Base-by-base conservation (phyloP, 1,140 invertebrate species). In the Drosophila sp. region DNA sequence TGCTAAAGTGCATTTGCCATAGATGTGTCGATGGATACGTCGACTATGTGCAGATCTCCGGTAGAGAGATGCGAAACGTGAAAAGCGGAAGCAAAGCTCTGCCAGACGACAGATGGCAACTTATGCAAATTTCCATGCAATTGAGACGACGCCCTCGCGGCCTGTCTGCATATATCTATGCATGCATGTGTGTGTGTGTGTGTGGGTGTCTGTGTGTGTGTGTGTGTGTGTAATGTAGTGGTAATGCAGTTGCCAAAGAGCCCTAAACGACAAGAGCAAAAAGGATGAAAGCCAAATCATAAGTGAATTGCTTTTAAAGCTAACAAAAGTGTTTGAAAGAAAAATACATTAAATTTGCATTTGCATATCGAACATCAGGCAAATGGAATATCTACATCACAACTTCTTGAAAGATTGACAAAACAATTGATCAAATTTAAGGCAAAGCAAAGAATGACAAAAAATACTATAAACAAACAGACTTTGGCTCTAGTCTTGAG, bases 61-160 rank as follows among this genome's bases (percentile, higher is more conserved):
- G 35, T 38, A 38, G 17, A n/a, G 5, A 5, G 27, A 4, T 35
- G 73, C 38, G 23, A 69, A 70, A 60, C 55, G 64, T 17, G 17
- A 17, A 35, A 56, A 33, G 23, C 7, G 29, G 38, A 23, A 11
- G 56, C 27, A 29, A 56, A 25, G 54, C 69, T 56, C 64, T 30
- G 75, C 56, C 66, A 79, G 63, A 79, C 83, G 69, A 76, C 84
- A 79, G 79, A 79, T 86, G 82, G 68, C 83, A 87, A 82, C 83
- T 86, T 86, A 86, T 86, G 82, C 83, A 86, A 86, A 86, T 86
- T 86, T 87, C 55, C 66, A 60, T 76, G 82, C 82, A 82, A 87
- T 86, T 79, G 82, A 86, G 82, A 81, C 82, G 83, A 79, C 76
- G 76, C 79, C 85, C 76, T 76, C 75, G 82, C 63, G 65, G 54